These are phyloP conservation scores for Phycodurus eques DNA, from an alignment of 2,113 vertebrate genomes.

Conservation along the genomic window DNA sequence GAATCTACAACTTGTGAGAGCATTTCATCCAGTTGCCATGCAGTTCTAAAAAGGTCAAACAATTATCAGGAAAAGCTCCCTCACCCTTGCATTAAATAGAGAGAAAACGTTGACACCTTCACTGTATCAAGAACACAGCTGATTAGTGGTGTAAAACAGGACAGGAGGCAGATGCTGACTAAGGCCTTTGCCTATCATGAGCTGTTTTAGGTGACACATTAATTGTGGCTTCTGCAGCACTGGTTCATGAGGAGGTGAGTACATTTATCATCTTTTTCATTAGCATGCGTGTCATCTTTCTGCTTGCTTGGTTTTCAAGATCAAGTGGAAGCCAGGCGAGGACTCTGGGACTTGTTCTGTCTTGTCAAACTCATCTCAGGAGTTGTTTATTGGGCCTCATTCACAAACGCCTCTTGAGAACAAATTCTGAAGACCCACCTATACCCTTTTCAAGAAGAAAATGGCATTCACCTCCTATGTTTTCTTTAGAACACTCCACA, in stretches of 20 bases:
- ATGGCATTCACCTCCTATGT: neutral
- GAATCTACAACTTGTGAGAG: neutral
- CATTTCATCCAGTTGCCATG: neutral
- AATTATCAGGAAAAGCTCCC: neutral
- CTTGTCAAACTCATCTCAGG: constrained; percentile 30
- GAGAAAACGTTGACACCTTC: constrained; percentile 28
- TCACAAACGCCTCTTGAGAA: neutral
- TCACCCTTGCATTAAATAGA: constrained; percentile 43
- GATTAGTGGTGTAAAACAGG: constrained; percentile 40
- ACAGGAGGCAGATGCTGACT: constrained; percentile 53
- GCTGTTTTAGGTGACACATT: constrained; percentile 43
- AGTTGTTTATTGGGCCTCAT: neutral
- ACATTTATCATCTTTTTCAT: constrained; percentile 61
- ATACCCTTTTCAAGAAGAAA: neutral
- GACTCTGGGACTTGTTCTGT: neutral
- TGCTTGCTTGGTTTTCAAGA: constrained; percentile 29
- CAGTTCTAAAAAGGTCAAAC: neutral
- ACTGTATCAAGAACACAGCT: constrained; percentile 39
- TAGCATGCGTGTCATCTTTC: constrained; percentile 50
- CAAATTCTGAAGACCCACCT: neutral
- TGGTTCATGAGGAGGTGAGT: constrained; percentile 43
- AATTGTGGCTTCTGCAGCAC: constrained; percentile 45
- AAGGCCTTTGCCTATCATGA: constrained; percentile 38
- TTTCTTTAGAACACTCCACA: neutral
- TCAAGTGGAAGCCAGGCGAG: constrained; percentile 16